Evolutionary conservation across 2,888 invertebrate genomes (phyloP), one percentile per base, ranked within the genome.

Genomic region (Linnaemya tessellans): DNA sequence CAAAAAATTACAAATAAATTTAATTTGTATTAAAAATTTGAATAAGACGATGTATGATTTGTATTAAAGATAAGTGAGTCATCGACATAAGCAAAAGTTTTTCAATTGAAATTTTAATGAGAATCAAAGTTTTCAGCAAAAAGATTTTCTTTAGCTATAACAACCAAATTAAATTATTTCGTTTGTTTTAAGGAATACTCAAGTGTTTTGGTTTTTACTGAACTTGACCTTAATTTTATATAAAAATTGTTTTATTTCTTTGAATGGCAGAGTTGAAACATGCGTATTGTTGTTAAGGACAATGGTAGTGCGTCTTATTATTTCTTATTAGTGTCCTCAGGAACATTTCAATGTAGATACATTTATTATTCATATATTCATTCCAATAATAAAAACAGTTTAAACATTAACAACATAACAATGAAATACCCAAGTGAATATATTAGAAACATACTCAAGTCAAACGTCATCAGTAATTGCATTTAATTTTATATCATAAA

Each of bases 1-100:
- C 70, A 82, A 82, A 46, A n/a, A 82, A 79, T 79, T 79, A 58
- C 43, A 60, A 79, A 79, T 79, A 79, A 85, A 79, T 85, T 79
- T 81, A 74, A 82, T 84, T 75, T 49, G 81, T 81, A 20, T 70
- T 58, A 58, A 77, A 70, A 68, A 81, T 85, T 85, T 79, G 46
- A 62, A 80, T 74, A 51, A 60, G 65, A 71, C 68, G 18, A 43
- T 51, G 15, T 49, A 43, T 65, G 67, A 80, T 84, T 35, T 70
- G 41, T 73, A 10, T 4, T 18, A 56, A 18, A 81, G 70, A 80
- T 80, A 84, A 62, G 68, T 84, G 67, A 74, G 56, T 70, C 68
- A 75, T 75, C 68, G 54, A 46, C 54, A 41, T 7, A 0, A 38
- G 30, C 46, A 25, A 5, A 0, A 49, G 49, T 46, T 41, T 71